These are phyloP conservation scores for Torymus aiolomorphi DNA, from an alignment of 2,888 invertebrate species.

Conservation along the genomic window DNA sequence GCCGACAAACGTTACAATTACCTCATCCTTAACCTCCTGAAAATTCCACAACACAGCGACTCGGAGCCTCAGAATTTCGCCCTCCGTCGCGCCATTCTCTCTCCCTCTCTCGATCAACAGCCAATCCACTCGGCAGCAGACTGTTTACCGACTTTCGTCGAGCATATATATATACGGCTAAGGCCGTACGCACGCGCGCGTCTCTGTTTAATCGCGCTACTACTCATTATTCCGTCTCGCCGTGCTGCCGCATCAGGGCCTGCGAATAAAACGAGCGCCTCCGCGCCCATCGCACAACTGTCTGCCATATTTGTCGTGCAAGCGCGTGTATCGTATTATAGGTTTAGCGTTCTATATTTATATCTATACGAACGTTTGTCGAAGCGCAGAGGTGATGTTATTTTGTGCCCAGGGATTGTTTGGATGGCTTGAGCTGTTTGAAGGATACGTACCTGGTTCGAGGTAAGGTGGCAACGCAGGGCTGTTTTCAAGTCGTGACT, in stretches of 20 bases:
- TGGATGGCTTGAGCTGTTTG: too few species aligned
- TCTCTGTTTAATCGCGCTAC: constrained; percentile 2
- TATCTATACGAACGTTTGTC: background rate
- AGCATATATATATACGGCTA: background rate
- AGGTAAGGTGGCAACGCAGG: too few species aligned
- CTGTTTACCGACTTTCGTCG: background rate
- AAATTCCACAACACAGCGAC: too few species aligned
- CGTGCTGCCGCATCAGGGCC: background rate
- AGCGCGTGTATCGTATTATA: background rate
- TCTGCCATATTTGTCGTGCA: constrained; percentile 11
- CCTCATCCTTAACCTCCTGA: too few species aligned
- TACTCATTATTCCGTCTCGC: constrained; percentile 21
- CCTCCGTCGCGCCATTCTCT: too few species aligned
- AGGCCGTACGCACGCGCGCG: background rate
- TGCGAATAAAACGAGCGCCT: background rate
- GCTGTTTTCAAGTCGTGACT: too few species aligned
- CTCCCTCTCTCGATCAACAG: too few species aligned
- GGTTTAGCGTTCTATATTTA: background rate
- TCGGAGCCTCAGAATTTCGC: too few species aligned
- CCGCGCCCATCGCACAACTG: background rate
- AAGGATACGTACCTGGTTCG: too few species aligned
- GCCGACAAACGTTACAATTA: too few species aligned
- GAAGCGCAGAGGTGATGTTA: background rate
- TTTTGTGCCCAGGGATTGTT: too few species aligned
- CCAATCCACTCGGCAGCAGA: too few species aligned